Percentiles rank a stretch among this genome's conserved stretches.
These are phyloP conservation scores for Antitype chi DNA, from an alignment of 2,888 invertebrate species.

Conservation along the genomic window DNA sequence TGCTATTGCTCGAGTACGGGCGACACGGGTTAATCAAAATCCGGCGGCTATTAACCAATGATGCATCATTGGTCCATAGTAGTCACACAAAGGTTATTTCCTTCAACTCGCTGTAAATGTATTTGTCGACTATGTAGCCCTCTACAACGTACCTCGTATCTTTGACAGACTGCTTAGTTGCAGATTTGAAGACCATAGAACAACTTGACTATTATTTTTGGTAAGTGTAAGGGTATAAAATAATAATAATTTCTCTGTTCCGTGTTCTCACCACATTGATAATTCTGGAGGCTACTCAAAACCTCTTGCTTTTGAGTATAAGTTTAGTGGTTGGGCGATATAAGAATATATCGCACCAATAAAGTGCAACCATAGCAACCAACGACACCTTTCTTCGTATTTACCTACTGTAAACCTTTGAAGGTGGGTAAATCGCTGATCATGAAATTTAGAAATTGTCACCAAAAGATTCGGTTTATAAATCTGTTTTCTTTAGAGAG, in stretches of 20 bases:
- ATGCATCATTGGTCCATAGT: conserved; percentile 71
- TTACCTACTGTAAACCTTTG: neutral
- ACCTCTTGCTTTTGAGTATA: neutral
- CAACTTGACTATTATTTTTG: neutral
- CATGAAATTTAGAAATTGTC: neutral
- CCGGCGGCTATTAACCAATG: conserved; percentile 66
- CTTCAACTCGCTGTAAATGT: conserved; percentile 48
- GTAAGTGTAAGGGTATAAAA: neutral
- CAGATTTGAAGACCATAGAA: neutral
- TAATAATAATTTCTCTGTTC: neutral
- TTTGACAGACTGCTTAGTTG: neutral
- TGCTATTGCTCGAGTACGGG: conserved; percentile 57
- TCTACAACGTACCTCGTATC: neutral
- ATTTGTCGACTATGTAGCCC: neutral
- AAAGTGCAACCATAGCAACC: neutral
- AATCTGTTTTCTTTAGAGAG: neutral
- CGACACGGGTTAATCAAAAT: conserved; percentile 67
- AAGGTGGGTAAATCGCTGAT: neutral
- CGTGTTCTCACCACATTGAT: neutral
- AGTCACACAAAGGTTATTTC: conserved; percentile 60
- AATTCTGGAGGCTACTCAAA: neutral
- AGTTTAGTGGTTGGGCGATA: neutral
- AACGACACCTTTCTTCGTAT: neutral
- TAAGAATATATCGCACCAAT: neutral
- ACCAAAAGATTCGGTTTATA: neutral